Base-by-base conservation (phyloP, 1,140 invertebrate genomes). In the Plectrocnemia conspersa region DNA sequence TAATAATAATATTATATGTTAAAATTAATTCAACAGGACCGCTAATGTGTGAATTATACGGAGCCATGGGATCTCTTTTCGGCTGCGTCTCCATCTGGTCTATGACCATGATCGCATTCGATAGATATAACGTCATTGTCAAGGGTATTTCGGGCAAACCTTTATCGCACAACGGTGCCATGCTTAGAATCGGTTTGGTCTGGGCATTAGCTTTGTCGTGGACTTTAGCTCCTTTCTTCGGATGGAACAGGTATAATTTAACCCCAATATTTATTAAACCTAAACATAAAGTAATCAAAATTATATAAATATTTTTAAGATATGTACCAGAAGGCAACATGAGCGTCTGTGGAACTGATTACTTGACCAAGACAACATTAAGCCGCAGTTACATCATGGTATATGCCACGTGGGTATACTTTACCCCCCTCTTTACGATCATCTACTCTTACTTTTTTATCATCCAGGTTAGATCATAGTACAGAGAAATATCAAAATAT, bases 301-400 rank as follows among this genome's bases (percentile, higher is more conserved):
- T 24, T 48, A 15, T 47, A 15, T 13, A 16, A 10, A 2, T 38
- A 16, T 25, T 60, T 62, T 65, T 59, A 21, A 86, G 85, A 64
- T 92, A 91, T 71, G 85, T 91, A 35, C 88, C 88, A n/a, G 89
- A 91, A 74, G 87, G 87, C 41, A 91, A 91, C 64, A 83, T 90
- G 79, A 90, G 87, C 18, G 83, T 87, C 15, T 92, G 89, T 64
- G 89, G 88, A 19, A 89, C 89, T 49, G 89, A 92, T 66, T 92
- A 90, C 66, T 69, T 92, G 32, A 79, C 70, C 44, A 79, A 81
- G 63, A 80, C 84, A 44, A 80, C 78, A 77, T 49, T 77, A 9
- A 80, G 78, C 61, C 74, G 74, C 44, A 85, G 83, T 44, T 89
- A 88, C 68, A 79, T 88, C 56, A 57, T 88, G 7, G 73, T 81